Conservation (phyloP, 1,140 invertebrate species). For the Caenorhabditis tropicalis region DNA sequence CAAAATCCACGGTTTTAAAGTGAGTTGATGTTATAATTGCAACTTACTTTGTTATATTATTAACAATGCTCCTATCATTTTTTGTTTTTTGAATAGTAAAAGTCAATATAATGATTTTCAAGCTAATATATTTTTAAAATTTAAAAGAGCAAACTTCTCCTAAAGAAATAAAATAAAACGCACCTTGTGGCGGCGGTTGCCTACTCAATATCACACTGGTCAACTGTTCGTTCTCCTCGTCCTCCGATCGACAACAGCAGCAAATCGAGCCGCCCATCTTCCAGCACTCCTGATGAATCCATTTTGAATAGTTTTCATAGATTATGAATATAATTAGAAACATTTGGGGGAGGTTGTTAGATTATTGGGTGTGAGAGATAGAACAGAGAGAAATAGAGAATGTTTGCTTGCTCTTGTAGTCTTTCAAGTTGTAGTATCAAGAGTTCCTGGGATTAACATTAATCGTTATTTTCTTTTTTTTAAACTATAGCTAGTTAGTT, state of each 20-base stretch:
- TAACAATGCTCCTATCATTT: no score
- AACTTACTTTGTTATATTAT: no score
- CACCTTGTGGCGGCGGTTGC: background rate
- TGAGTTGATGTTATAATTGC: no score
- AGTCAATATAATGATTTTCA: no score
- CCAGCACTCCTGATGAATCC: background rate
- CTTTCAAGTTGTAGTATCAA: no score
- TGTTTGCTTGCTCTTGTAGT: background rate
- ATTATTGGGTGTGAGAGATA: background rate
- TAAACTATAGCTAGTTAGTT: no score
- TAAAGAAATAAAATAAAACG: background rate
- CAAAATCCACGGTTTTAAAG: no score
- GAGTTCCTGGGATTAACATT: no score
- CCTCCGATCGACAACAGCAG: constrained; percentile 1
- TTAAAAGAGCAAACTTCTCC: no score
- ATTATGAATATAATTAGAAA: constrained; percentile 1
- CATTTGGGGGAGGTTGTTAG: background rate
- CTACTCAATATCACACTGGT: constrained; percentile 23
- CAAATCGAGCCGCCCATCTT: constrained; percentile 8
- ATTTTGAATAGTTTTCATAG: constrained; percentile 19
- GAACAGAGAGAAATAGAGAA: background rate
- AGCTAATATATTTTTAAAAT: no score
- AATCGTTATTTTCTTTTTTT: no score
- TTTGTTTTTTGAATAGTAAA: background rate
- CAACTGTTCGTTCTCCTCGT: background rate